phyloP scores from a whole-genome alignment of 2,797 vertebrate species.

The Clamator glandarius region DNA sequence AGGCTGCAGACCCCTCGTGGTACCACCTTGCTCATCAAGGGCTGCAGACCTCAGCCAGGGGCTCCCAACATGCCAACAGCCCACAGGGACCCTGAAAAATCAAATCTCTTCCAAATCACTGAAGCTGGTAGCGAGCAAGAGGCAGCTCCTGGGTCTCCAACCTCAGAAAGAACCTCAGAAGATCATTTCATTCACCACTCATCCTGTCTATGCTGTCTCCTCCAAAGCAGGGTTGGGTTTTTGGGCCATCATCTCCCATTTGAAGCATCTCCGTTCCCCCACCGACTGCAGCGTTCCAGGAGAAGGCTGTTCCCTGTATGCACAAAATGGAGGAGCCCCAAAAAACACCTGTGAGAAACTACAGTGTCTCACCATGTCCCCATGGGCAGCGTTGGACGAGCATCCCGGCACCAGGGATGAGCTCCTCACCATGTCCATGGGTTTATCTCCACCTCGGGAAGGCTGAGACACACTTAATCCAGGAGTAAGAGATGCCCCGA shows the following conservation, averaged over 20 bases:
- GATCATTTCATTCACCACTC: neutral
- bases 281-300: neutral
- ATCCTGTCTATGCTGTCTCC: rapidly evolving
- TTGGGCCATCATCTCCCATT: neutral
- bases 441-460: neutral
- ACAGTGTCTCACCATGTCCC: rapidly evolving
- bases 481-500: neutral
- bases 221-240: neutral
- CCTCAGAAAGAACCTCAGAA: neutral
- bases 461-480: neutral
- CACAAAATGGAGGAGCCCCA: neutral
- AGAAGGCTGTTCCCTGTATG: neutral
- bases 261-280: neutral
- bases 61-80: neutral
- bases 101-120: rapidly evolving
- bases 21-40: neutral
- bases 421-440: rapidly evolving
- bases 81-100: rapidly evolving
- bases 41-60: neutral
- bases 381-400: neutral
- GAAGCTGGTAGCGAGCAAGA: neutral
- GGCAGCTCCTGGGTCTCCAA: neutral
- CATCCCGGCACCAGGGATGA: rapidly evolving
- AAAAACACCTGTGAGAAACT: rapidly evolving
- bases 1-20: neutral